These are phyloP conservation scores for Oxytorus armatus DNA, from an alignment of 2,888 invertebrate species.

Conservation along the genomic window DNA sequence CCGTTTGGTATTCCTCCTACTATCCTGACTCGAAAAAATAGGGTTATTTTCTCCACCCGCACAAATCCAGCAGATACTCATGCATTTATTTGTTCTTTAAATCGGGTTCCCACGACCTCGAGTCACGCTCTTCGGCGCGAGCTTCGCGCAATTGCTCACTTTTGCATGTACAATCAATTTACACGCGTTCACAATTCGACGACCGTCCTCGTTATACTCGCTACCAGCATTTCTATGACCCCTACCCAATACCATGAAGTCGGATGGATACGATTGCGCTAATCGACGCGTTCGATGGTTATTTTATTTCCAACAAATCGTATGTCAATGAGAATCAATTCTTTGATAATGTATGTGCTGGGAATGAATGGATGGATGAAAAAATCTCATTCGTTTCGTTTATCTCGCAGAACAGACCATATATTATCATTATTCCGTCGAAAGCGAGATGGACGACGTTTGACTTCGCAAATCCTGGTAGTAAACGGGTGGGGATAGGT, in stretches of 20 bases:
- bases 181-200: neutral
- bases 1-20: conserved; percentile 1
- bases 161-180: neutral
- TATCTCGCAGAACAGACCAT: neutral
- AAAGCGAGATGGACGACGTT: conserved; percentile 16
- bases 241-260: no score
- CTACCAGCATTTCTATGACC: conserved; percentile 34
- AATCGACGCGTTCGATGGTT: no score
- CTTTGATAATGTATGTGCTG: no score
- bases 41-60: conserved; percentile 26
- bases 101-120: conserved; percentile 39
- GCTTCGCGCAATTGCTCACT: conserved; percentile 20
- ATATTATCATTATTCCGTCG: neutral
- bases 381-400: neutral
- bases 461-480: neutral
- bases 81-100: neutral
- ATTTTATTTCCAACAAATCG: no score
- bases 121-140: conserved; percentile 9
- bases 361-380: no score
- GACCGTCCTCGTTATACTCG: conserved; percentile 1
- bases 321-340: no score
- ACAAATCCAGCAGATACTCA: conserved; percentile 15
- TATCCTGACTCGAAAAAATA: no score
- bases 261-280: no score
- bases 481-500: neutral